phyloP scores from a whole-genome alignment of 2,113 vertebrate species.

The Chelonoidis abingdonii region DNA sequence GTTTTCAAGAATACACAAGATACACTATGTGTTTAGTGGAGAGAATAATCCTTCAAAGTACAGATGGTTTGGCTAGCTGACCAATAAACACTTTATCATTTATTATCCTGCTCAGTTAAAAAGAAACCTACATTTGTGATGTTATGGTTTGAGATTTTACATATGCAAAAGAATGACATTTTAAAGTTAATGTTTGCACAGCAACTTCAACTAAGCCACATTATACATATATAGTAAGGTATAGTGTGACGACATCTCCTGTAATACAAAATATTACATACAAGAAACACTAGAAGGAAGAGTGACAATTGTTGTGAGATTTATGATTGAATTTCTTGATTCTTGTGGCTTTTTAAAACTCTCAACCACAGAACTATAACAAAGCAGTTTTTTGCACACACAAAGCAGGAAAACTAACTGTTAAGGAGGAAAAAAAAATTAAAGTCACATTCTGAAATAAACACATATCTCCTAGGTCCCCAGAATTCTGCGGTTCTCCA shows the following conservation, averaged over 20 bases:
- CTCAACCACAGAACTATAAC: background rate
- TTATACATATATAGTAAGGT: background rate
- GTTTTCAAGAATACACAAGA: background rate
- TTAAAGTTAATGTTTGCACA: background rate
- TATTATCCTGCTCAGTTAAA: background rate
- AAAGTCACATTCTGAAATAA: background rate
- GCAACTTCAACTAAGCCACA: background rate
- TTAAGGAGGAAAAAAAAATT: background rate
- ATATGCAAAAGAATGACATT: background rate
- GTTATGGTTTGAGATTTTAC: background rate
- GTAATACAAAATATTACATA: fast-evolving
- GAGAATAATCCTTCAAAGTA: background rate
- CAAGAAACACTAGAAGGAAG: fast-evolving
- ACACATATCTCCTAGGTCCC: background rate
- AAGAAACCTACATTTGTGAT: background rate
- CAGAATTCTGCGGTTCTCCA: background rate
- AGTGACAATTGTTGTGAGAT: background rate
- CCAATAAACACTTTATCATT: background rate
- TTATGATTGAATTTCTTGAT: fast-evolving
- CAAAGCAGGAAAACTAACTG: background rate
- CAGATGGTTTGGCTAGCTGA: background rate
- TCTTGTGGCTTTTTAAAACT: background rate
- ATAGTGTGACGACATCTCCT: background rate
- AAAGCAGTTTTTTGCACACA: background rate
- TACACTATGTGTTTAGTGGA: background rate